These are phyloP conservation scores for Parauchenoglanis ngamensis DNA, from an alignment of 2,797 vertebrate species.

Conservation along the genomic window DNA sequence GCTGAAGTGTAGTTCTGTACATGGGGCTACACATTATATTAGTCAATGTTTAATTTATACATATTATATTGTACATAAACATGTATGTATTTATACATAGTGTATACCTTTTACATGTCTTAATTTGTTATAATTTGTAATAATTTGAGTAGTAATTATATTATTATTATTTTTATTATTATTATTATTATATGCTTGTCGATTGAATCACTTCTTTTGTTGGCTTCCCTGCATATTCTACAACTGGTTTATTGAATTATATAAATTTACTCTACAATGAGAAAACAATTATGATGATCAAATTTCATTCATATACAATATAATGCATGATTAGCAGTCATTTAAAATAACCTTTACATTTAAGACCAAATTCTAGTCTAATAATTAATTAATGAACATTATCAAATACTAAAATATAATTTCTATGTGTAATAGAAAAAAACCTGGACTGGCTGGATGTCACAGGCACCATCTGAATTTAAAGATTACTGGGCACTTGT, in stretches of 20 bases:
- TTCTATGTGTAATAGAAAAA: conserved; percentile 58
- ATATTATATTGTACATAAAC: background rate
- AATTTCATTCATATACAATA: background rate
- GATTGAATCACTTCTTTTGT: background rate
- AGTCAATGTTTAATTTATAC: background rate
- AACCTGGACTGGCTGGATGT: conserved; percentile 62
- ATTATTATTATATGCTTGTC: background rate
- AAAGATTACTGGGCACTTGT: conserved; percentile 63
- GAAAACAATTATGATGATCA: background rate
- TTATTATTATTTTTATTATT: background rate
- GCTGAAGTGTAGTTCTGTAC: background rate
- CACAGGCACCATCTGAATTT: conserved; percentile 56
- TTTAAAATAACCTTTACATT: background rate
- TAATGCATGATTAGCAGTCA: background rate
- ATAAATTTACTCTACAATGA: background rate
- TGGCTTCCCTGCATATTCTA: background rate
- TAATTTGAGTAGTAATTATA: background rate
- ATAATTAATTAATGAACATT: conserved; percentile 32
- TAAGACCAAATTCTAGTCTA: conserved; percentile 8
- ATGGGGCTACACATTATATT: background rate
- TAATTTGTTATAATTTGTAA: background rate
- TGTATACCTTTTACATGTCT: background rate
- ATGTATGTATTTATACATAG: background rate
- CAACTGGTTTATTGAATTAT: background rate
- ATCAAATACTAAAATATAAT: conserved; percentile 46